Evolutionary conservation across 1,140 invertebrate genomes (phyloP).

Genomic region (Formica exsecta): DNA sequence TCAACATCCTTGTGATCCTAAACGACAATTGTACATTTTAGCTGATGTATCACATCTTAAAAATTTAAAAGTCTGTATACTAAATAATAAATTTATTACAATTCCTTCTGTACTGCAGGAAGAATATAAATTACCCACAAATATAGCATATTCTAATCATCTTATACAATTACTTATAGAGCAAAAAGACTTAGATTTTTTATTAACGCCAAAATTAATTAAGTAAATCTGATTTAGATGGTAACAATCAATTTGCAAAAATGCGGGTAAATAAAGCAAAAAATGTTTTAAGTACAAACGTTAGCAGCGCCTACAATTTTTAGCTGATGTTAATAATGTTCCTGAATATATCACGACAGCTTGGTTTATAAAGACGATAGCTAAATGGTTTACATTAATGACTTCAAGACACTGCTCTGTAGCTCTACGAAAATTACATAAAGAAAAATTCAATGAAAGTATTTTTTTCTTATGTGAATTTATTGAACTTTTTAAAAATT

Average conservation of each 20-base stretch:
- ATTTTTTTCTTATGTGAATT: no score
- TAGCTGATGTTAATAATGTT: not conserved
- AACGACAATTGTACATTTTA: constrained; percentile 1
- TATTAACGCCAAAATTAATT: not conserved
- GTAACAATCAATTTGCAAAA: not conserved
- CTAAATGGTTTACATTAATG: constrained; percentile 4
- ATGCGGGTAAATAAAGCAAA: not conserved
- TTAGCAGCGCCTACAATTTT: constrained; percentile 1
- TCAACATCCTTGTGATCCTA: constrained; percentile 1
- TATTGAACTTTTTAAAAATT: no score
- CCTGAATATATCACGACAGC: not conserved
- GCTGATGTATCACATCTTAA: not conserved
- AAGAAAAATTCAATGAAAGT: not conserved
- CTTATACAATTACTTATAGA: not conserved
- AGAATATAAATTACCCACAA: constrained; percentile 7
- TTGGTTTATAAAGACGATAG: not conserved
- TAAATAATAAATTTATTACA: constrained; percentile 20
- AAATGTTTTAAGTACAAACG: constrained; percentile 6
- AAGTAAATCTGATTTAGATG: not conserved
- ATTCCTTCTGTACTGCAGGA: not conserved
- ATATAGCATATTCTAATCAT: not conserved
- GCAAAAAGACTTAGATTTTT: not conserved
- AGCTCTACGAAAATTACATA: not conserved
- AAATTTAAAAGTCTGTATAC: not conserved
- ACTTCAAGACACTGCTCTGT: not conserved